Conservation (phyloP, 2,113 vertebrate genomes). For the Archilochus colubris region DNA sequence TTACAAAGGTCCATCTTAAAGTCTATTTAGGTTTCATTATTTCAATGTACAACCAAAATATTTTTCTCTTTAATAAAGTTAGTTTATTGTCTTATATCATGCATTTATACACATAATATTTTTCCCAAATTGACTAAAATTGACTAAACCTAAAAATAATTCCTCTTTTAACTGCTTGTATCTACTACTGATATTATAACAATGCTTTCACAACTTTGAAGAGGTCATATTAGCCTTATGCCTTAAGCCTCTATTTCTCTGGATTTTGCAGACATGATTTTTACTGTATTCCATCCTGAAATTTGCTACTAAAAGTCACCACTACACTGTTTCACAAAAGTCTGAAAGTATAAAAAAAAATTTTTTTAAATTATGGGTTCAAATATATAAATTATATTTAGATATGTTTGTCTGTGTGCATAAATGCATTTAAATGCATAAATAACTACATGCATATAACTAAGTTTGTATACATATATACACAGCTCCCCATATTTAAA, state of each 20-base stretch:
- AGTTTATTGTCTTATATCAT: neutral
- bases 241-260: slow-evolving; percentile 13
- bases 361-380: neutral
- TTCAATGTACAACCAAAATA: neutral
- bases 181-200: neutral
- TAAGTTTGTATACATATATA: neutral
- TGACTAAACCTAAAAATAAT: slow-evolving; percentile 9
- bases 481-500: neutral
- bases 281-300: neutral
- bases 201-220: neutral
- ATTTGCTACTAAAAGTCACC: slow-evolving; percentile 11
- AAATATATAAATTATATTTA: neutral
- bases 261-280: neutral
- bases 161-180: neutral
- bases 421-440: neutral
- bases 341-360: neutral
- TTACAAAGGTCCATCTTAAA: neutral
- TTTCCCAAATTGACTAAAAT: neutral
- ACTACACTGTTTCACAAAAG: neutral
- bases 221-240: neutral
- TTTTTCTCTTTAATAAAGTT: slow-evolving; percentile 4
- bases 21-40: neutral
- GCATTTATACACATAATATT: neutral
- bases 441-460: neutral
- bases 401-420: neutral